Evolutionary conservation across 2,888 invertebrate species (phyloP).

Genomic region (Coecobrya sp.): DNA sequence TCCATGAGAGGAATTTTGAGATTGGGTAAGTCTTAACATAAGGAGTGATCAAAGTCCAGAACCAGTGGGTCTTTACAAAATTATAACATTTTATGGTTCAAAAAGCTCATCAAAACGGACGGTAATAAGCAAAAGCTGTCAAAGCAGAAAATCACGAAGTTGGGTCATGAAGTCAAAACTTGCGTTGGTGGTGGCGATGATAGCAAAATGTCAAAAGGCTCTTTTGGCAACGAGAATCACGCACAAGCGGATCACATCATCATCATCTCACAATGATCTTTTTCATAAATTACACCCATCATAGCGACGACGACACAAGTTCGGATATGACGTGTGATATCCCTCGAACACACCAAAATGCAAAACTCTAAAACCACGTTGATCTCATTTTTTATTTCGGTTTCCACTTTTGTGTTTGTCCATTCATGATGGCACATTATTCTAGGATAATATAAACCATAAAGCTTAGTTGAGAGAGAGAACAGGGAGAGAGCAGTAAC

Average conservation of each 20-base stretch:
- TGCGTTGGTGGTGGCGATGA: not conserved
- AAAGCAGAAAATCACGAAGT: conserved; percentile 33
- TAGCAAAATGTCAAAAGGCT: conserved; percentile 28
- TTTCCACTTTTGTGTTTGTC: conserved; percentile 48
- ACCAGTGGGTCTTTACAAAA: not conserved
- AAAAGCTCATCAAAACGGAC: conserved; percentile 1
- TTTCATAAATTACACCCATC: conserved; percentile 29
- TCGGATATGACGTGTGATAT: conserved; percentile 28
- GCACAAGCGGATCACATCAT: conserved; percentile 31
- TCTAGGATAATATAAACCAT: conserved; percentile 43
- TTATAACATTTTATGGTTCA: not conserved
- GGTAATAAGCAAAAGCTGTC: conserved; percentile 22
- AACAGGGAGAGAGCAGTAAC: conserved; percentile 15
- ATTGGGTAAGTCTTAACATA: not conserved
- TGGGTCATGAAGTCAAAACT: conserved; percentile 42
- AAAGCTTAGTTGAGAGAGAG: conserved; percentile 13
- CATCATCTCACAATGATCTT: conserved; percentile 42
- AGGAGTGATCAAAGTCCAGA: not conserved
- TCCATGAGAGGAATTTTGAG: not conserved
- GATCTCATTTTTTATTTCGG: conserved; percentile 43
- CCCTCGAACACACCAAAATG: not conserved
- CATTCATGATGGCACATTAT: conserved; percentile 28
- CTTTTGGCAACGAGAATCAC: conserved; percentile 40
- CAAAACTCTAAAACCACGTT: conserved; percentile 32
- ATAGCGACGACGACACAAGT: not conserved